Conservation (phyloP, 92 coral and sea anemone species). For the Zoanthus solanderi region DNA sequence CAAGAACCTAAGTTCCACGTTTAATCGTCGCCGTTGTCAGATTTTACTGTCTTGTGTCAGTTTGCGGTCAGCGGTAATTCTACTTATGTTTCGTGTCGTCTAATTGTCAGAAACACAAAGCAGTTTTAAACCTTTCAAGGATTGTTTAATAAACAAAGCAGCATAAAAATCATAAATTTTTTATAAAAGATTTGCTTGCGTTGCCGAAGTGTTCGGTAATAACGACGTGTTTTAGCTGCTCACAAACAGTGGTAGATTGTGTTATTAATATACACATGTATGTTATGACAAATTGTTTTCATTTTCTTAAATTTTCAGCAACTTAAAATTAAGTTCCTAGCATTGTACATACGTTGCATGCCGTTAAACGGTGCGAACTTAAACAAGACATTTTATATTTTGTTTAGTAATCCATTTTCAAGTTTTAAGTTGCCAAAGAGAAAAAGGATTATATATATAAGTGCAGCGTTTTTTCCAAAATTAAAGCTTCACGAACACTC, state of each 20-base stretch:
- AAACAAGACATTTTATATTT: neutral
- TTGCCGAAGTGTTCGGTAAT: no score
- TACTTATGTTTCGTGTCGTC: neutral
- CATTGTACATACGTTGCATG: neutral
- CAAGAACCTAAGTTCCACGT: constrained; percentile 6
- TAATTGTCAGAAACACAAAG: neutral
- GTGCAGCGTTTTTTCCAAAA: no score
- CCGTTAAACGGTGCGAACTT: neutral
- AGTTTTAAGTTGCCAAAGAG: neutral
- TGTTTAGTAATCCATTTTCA: neutral
- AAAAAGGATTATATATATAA: no score
- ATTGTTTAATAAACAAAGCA: neutral
- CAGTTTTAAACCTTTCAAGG: neutral
- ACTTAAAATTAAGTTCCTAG: neutral
- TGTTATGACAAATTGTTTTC: neutral
- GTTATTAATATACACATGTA: neutral
- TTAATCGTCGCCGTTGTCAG: neutral
- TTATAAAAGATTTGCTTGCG: neutral
- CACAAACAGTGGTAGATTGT: no score
- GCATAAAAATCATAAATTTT: neutral
- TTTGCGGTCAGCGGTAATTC: neutral
- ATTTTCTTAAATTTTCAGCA: neutral
- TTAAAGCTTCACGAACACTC: no score
- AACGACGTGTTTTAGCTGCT: no score
- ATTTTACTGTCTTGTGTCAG: neutral